Base-by-base conservation (phyloP, 1,140 invertebrate species). In the Galendromus occidentalis region DNA sequence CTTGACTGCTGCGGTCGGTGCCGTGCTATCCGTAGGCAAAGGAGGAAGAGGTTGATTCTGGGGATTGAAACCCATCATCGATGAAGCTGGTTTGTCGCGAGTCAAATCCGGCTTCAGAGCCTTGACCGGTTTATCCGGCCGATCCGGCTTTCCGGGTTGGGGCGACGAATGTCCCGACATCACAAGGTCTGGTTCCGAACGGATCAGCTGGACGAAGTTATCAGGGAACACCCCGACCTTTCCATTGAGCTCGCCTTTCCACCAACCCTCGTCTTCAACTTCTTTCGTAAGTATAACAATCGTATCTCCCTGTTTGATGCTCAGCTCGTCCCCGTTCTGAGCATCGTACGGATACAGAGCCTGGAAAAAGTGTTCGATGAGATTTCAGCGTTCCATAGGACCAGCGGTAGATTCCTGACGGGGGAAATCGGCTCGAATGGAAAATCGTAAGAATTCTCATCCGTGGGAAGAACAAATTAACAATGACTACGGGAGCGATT, bases 191-290 rank as follows among this genome's bases (percentile, higher is more conserved):
- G 70, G 71, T 65, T 72, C 68, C 4, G 66, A 39, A 41, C 72
- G 69, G 66, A 85, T 75, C 4, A 87, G 68, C 73, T 86, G 82
- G 6, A 93, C 89, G 80, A 97, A 98, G 79, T 98, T 97, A 73
- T 97, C 92, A 2, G 94, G 94, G 75, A 98, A 98, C 1, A 98
- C 81, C 0, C 94, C 94, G 64, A 88, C 76, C 74, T 83, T 83
- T 30, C 91, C 92, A 69, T 84, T 82, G 0, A 93, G 71, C 78
- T 98, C 92, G 59, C 93, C 94, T 75, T 85, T 85, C 92, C 92
- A 98, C 94, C 92, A 97, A 44, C 91, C 91, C 71, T 87, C 85
- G 76, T 98, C 94, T 47, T 88, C 87, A 42, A 87, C 83, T 71
- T 94, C 85, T 79, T 84, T 88, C 33, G 82, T 85, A 41, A 97